Evolutionary conservation across 2,888 invertebrate species (phyloP).

Genomic region (Clusia tigrina): DNA sequence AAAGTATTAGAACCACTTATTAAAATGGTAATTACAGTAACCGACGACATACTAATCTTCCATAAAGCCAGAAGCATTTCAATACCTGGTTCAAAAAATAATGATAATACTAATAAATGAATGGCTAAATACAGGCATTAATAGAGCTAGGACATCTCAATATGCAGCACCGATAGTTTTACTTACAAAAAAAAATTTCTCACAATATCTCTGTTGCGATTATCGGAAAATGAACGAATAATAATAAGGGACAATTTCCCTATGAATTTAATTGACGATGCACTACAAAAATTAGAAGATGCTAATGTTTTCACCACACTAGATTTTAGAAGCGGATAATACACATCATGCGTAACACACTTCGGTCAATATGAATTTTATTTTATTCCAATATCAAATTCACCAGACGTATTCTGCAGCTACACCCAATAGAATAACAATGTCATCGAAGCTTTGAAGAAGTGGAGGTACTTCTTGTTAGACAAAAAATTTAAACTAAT

Average conservation of each 20-base stretch:
- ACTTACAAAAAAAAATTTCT: conserved; percentile 26
- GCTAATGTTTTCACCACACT: conserved; percentile 33
- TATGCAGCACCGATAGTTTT: conserved; percentile 21
- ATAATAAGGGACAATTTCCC: conserved; percentile 24
- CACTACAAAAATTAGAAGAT: conserved; percentile 20
- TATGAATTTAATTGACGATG: conserved; percentile 24
- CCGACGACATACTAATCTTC: background rate
- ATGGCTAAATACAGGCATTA: background rate
- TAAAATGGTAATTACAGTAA: background rate
- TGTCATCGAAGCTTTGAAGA: conserved; percentile 35
- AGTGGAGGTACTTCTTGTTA: conserved; percentile 38
- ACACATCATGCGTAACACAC: conserved; percentile 37
- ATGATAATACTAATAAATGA: background rate
- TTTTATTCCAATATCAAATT: conserved; percentile 29
- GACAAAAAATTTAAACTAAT: conserved; percentile 42
- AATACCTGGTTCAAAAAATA: background rate
- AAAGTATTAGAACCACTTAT: background rate
- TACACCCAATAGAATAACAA: conserved; percentile 17
- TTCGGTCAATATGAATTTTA: conserved; percentile 34
- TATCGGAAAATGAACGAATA: conserved; percentile 28
- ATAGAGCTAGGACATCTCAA: background rate
- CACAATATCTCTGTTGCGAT: conserved; percentile 27
- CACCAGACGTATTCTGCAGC: conserved; percentile 21
- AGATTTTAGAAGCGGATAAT: conserved; percentile 36
- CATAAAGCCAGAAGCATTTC: background rate